Evolutionary conservation across 2,888 invertebrate species (phyloP).

Genomic region (Lasiommata megera): DNA sequence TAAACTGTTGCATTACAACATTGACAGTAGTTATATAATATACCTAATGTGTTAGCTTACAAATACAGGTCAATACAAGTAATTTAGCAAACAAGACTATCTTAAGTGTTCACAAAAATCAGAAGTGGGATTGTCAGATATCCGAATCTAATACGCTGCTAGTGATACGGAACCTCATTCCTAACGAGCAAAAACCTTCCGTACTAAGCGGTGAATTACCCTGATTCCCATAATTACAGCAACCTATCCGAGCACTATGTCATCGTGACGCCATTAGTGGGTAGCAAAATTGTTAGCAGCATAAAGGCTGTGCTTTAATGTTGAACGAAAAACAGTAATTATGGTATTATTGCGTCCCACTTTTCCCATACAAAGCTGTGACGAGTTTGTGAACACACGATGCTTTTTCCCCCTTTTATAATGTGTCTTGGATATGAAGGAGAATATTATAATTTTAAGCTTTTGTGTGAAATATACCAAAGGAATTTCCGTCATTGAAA

Average conservation of each 20-base stretch:
- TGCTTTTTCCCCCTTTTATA: slow-evolving; percentile 8
- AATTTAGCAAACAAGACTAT: no score
- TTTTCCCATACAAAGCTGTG: slow-evolving; percentile 20
- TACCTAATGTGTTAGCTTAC: no score
- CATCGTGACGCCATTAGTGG: slow-evolving; percentile 75
- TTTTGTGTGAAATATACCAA: slow-evolving; percentile 12
- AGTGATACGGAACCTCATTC: slow-evolving; percentile 28
- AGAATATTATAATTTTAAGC: background rate
- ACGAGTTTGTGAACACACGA: slow-evolving; percentile 10
- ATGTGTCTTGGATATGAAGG: background rate
- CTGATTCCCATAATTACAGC: slow-evolving; percentile 75
- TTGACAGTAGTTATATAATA: no score
- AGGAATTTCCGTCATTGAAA: no score
- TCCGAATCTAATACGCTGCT: slow-evolving; percentile 20
- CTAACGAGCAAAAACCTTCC: slow-evolving; percentile 40
- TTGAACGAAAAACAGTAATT: slow-evolving; percentile 33
- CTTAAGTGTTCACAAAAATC: no score
- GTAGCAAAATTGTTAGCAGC: slow-evolving; percentile 63
- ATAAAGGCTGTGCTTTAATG: slow-evolving; percentile 40
- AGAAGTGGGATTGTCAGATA: background rate
- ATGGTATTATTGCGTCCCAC: slow-evolving; percentile 29
- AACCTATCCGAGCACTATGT: slow-evolving; percentile 69
- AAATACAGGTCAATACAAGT: no score
- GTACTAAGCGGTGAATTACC: slow-evolving; percentile 68
- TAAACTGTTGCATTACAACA: no score